A percentile compares a stretch with the other conserved stretches of the same genome.
These are phyloP conservation scores for Leptothorax acervorum DNA, from an alignment of 2,888 invertebrate species.

Conservation along the genomic window DNA sequence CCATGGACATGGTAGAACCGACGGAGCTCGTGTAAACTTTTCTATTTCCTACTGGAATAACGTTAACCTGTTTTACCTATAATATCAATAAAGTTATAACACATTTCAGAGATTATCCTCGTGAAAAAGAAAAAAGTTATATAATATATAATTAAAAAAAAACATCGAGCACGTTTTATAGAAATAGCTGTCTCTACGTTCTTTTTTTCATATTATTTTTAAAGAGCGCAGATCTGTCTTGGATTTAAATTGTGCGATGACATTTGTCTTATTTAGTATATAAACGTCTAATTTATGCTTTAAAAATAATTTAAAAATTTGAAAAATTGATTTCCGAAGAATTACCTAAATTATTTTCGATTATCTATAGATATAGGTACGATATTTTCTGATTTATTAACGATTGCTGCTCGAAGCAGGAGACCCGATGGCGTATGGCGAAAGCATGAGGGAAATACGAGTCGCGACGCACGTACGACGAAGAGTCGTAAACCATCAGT, in stretches of 20 bases:
- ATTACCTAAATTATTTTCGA: conserved; percentile 30
- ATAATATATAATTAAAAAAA: background rate
- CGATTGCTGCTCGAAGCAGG: background rate
- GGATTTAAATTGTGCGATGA: background rate
- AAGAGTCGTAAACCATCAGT: conserved; percentile 55
- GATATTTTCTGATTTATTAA: conserved; percentile 52
- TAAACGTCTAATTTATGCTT: background rate
- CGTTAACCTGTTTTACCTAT: conserved; percentile 15
- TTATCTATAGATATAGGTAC: conserved; percentile 8
- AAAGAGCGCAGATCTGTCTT: background rate
- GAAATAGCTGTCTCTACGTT: background rate
- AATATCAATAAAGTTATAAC: conserved; percentile 36
- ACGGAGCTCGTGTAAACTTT: background rate
- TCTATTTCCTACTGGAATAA: conserved; percentile 8
- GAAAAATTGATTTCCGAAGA: background rate
- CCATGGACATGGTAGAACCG: background rate
- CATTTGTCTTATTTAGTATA: background rate
- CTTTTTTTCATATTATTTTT: background rate
- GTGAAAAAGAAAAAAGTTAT: conserved; percentile 2
- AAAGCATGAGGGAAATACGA: conserved; percentile 60
- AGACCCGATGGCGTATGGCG: conserved; percentile 47
- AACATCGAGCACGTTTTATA: background rate
- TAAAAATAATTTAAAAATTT: background rate
- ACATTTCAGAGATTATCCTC: background rate
- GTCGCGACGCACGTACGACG: conserved; percentile 31